A percentile compares a stretch with the other conserved stretches of the same genome.
These are phyloP conservation scores for Oreochromis tanganicae DNA, from an alignment of 2,113 vertebrate genomes.

Conservation along the genomic window DNA sequence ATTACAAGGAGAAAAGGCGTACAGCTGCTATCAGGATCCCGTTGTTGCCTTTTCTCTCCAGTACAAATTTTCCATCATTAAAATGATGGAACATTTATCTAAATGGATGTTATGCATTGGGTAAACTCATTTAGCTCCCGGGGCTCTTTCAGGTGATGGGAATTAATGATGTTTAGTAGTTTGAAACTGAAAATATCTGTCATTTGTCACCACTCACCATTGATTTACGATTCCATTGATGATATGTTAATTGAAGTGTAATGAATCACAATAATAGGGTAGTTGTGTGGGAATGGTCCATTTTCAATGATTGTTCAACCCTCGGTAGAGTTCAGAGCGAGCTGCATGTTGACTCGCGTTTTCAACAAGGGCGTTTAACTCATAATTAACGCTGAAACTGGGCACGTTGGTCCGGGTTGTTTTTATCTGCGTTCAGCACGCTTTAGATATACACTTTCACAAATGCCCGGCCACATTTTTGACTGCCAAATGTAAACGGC, in stretches of 20 bases:
- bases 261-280: slow-evolving; percentile 64
- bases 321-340: slow-evolving; percentile 41
- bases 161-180: slow-evolving; percentile 78
- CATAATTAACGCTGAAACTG: slow-evolving; percentile 51
- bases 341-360: slow-evolving; percentile 44
- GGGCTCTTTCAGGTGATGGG: slow-evolving; percentile 75
- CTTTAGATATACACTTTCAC: slow-evolving; percentile 59
- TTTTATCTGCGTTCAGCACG: slow-evolving; percentile 43
- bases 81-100: slow-evolving; percentile 72
- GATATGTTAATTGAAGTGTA: slow-evolving; percentile 74
- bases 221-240: slow-evolving; percentile 71
- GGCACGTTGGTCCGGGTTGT: slow-evolving; percentile 5
- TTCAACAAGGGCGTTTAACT: slow-evolving; percentile 57
- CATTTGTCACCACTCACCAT: slow-evolving; percentile 71
- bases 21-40: slow-evolving; percentile 50
- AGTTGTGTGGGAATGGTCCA: slow-evolving; percentile 50
- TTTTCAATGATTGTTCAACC: slow-evolving; percentile 45
- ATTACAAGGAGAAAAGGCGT: slow-evolving; percentile 55
- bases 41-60: slow-evolving; percentile 43
- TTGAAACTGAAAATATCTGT: slow-evolving; percentile 73
- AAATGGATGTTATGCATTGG: slow-evolving; percentile 72
- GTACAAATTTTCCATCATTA: slow-evolving; percentile 62
- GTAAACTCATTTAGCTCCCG: slow-evolving; percentile 75
- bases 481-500: slow-evolving; percentile 82
- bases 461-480: slow-evolving; percentile 68